Evolutionary conservation across 2,113 vertebrate species (phyloP), one percentile per base, ranked within the genome.

Genomic region (Pao palembangensis): DNA sequence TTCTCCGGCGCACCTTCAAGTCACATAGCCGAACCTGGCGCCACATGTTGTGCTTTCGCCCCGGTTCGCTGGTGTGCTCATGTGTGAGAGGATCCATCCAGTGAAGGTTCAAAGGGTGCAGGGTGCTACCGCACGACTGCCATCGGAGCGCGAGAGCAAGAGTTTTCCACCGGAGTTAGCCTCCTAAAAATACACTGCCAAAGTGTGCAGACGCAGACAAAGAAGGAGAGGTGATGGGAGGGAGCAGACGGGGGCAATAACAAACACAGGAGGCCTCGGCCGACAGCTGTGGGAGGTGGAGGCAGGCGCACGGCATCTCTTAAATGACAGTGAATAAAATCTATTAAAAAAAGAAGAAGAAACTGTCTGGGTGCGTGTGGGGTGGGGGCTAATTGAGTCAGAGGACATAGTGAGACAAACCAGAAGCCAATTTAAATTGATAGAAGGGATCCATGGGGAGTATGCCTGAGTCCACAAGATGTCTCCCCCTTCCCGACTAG

Each of bases 141-240:
- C 75, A 75, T 44, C 59, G 49, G 76, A 44, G 64, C 78, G 74
- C 80, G 76, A 71, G 78, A 58, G 61, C 49, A 25, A 51, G 55
- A 62, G 52, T 61, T 64, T 71, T 58, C 82, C 78, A 71, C 21
- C 61, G 80, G 81, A 68, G 55, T 76, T 80, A 73, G 69, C 53
- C 52, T 2, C 61, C 83, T 88, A 88, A 85, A 86, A 88, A 88
- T 88, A 88, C 55, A 67, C 47, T 42, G 51, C 47, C 67, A 79
- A 81, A 82, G 58, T 74, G 51, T 72, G 8, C 12, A 51, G 50
- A 51, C 4, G 21, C 12, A 23, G 50, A 51, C 50, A 25, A 16
- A 51, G 50, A 23, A 51, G 49, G 49, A 17, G 51, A 52, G 17
- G 69, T 69, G 61, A 50, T 53, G 60, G 64, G 60, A 57, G 50